These are phyloP conservation scores for Cirrhinus mrigala DNA, from an alignment of 2,797 vertebrate species.

Conservation along the genomic window DNA sequence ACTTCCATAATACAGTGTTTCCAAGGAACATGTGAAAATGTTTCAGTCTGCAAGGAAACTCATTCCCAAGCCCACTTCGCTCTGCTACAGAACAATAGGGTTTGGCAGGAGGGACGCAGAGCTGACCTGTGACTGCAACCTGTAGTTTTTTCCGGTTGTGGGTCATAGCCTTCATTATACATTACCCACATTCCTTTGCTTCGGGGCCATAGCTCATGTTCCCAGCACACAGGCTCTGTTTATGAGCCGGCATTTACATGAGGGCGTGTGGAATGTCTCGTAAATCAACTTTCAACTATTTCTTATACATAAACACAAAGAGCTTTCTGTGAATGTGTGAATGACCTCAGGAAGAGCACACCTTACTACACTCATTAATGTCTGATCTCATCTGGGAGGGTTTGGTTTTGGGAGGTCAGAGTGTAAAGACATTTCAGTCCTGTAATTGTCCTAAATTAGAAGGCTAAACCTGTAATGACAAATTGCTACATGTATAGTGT, in stretches of 20 bases:
- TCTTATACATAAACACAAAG: constrained; percentile 23
- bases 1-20: constrained; percentile 23
- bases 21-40: constrained; percentile 51
- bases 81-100: constrained; percentile 57
- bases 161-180: constrained; percentile 68
- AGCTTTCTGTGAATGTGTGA: background rate
- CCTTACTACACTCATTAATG: background rate
- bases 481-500: constrained; percentile 17
- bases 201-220: constrained; percentile 25
- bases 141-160: constrained; percentile 61
- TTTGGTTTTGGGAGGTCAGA: constrained; percentile 26
- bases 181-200: constrained; percentile 70
- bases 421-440: background rate
- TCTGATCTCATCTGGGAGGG: background rate
- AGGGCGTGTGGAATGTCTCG: constrained; percentile 46
- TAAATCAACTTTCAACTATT: constrained; percentile 20
- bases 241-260: constrained; percentile 35
- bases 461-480: constrained; percentile 21
- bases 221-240: constrained; percentile 18
- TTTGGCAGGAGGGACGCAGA: constrained; percentile 31
- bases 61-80: constrained; percentile 31
- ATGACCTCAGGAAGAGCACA: constrained; percentile 23
- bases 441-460: constrained; percentile 40
- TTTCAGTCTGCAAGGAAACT: constrained; percentile 45
- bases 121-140: constrained; percentile 58